These are phyloP conservation scores for Leptarthrus brevirostris DNA, from an alignment of 2,888 invertebrate genomes.

Conservation along the genomic window DNA sequence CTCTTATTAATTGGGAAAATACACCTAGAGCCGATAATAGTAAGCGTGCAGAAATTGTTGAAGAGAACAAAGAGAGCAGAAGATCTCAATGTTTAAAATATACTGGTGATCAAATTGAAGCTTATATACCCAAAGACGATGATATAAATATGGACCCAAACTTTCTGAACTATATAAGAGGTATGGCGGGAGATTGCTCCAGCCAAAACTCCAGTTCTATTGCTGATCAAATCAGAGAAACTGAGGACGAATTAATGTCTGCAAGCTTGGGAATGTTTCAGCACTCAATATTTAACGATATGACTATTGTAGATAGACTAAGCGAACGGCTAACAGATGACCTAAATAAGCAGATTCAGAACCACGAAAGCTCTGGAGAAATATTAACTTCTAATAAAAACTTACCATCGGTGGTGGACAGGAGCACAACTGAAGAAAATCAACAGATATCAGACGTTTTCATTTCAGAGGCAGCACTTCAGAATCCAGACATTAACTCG, in stretches of 20 bases:
- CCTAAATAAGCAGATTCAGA: neutral
- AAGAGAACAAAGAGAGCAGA: neutral
- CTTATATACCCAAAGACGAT: slow-evolving; percentile 44
- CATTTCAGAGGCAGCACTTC: neutral
- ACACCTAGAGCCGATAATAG: slow-evolving; percentile 53
- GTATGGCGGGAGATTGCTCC: slow-evolving; percentile 1
- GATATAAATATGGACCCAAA: slow-evolving; percentile 50
- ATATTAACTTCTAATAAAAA: neutral
- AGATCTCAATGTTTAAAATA: neutral
- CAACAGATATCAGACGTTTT: neutral
- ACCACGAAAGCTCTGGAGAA: neutral
- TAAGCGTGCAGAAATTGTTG: slow-evolving; percentile 41
- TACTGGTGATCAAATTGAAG: slow-evolving; percentile 24
- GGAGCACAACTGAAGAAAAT: neutral
- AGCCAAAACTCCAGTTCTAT: slow-evolving; percentile 24
- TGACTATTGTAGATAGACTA: slow-evolving; percentile 59
- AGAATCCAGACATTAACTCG: neutral
- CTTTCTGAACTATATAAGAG: slow-evolving; percentile 49
- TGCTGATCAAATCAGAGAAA: slow-evolving; percentile 39
- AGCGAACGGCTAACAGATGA: slow-evolving; percentile 57
- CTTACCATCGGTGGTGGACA: neutral
- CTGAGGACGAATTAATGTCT: neutral
- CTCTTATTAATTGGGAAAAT: slow-evolving; percentile 55
- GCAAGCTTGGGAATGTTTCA: slow-evolving; percentile 1
- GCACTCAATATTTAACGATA: slow-evolving; percentile 48